phyloP scores from a whole-genome alignment of 2,888 invertebrate genomes.

The Parnassius glacialis region DNA sequence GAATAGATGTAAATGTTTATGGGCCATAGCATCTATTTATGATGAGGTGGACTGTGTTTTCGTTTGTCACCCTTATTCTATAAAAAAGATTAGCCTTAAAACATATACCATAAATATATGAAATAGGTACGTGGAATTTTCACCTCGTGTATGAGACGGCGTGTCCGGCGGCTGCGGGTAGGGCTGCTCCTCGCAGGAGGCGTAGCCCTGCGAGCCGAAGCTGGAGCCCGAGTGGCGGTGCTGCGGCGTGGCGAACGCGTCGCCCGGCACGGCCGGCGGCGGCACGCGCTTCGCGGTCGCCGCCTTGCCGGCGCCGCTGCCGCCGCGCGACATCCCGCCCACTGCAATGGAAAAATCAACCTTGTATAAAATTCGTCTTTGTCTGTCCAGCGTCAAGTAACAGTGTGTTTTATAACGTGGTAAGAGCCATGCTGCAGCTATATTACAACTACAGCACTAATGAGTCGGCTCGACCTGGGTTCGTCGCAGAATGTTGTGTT shows the following conservation, averaged over 20 bases:
- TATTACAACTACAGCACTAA: too few relatives aligned
- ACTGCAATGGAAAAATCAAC: conserved; percentile 77
- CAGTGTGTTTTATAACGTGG: too few relatives aligned
- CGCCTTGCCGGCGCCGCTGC: conserved; percentile 84
- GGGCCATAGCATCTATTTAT: too few relatives aligned
- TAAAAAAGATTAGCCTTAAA: too few relatives aligned
- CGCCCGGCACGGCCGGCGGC: conserved; percentile 92
- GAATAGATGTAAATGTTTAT: too few relatives aligned
- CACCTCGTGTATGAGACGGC: conserved; percentile 81
- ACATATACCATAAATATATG: not conserved
- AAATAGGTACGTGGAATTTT: conserved; percentile 12
- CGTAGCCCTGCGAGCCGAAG: conserved; percentile 88
- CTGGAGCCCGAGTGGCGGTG: conserved; percentile 90
- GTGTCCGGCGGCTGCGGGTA: conserved; percentile 83
- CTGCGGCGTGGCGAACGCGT: conserved; percentile 81
- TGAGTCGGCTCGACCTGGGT: too few relatives aligned
- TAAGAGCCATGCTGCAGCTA: too few relatives aligned
- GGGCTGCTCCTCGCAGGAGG: conserved; percentile 87
- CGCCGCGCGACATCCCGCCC: conserved; percentile 94
- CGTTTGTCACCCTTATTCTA: too few relatives aligned
- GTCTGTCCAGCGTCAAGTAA: too few relatives aligned
- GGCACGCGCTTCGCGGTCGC: conserved; percentile 95
- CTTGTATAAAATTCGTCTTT: too few relatives aligned
- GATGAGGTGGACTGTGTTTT: too few relatives aligned
- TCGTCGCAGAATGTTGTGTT: too few relatives aligned